Base-by-base conservation (phyloP, 1,140 invertebrate genomes). In the Orchestia grillus region DNA sequence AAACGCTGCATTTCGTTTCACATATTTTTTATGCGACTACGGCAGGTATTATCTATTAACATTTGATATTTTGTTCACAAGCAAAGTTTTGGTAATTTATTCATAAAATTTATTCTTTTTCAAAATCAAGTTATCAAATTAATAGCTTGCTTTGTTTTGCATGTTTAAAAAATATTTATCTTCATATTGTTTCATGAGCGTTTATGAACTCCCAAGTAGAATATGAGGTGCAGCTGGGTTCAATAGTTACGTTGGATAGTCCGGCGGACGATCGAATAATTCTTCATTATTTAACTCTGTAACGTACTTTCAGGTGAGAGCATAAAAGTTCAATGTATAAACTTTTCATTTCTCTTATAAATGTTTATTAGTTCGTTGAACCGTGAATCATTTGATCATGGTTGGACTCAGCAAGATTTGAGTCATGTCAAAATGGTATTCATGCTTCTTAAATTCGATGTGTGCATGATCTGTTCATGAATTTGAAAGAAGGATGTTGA, bases 371-470 rank as follows among this genome's bases (percentile, higher is more conserved):
- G 36, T 1, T 15, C 28, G 36, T 15, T 3, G 28, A 77, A 36
- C 36, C 28, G 28, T 77, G 36, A 15, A 77, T 1, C 62, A 77
- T 77, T 77, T 77, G 15, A 77, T 77, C 28, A 28, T 77, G 36
- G 62, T 77, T 77, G 62, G 28, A 77, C 11, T 77, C 1, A 77
- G 62, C 11, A 77, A 77, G 11, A 77, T 77, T 77, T 77, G 11
- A 77, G 62, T 77, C 62, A 77, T 77, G 28, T 77, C 62, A 77
- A 77, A 77, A 77, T 77, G 62, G 62, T 77, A 77, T 77, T 77
- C 62, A 77, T 77, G 62, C 62, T 77, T 36, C 62, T 77, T 15
- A 77, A 77, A 36, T 77, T 77, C 28, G 28, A 77, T 77, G 28
- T 77, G 11, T 77, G 11, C 62, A 77, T 77, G 62, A 77, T 77